phyloP scores from a whole-genome alignment of 2,113 vertebrate species.

The Holacanthus passer region DNA sequence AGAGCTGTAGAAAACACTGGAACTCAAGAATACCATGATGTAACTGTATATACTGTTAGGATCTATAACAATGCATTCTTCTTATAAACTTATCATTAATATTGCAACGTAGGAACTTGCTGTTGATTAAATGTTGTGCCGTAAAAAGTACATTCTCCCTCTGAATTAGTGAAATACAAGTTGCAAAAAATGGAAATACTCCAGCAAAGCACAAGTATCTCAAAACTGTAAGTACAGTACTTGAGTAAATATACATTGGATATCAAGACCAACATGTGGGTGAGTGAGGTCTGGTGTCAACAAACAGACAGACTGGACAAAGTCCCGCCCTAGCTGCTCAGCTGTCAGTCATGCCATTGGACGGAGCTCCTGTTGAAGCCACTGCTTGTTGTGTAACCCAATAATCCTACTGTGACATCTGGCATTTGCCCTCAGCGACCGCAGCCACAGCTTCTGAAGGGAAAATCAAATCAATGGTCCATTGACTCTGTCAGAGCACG shows the following conservation, averaged over 20 bases:
- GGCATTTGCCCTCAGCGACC: slow-evolving; percentile 74
- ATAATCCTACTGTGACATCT: slow-evolving; percentile 80
- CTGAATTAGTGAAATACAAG: too few species aligned
- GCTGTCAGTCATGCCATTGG: slow-evolving; percentile 32
- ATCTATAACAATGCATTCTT: too few species aligned
- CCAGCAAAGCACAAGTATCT: too few species aligned
- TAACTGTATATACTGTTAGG: too few species aligned
- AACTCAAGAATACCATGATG: too few species aligned
- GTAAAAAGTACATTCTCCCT: too few species aligned
- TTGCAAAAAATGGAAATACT: too few species aligned
- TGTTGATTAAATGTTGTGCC: too few species aligned
- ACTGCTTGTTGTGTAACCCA: slow-evolving; percentile 77
- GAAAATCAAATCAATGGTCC: slow-evolving; percentile 85
- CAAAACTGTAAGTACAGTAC: neutral
- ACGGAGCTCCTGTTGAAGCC: slow-evolving; percentile 47
- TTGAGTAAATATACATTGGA: neutral
- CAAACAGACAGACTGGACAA: slow-evolving; percentile 16
- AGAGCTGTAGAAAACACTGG: too few species aligned
- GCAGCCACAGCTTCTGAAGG: slow-evolving; percentile 76
- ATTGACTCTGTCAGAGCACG: slow-evolving; percentile 81
- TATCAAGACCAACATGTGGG: neutral
- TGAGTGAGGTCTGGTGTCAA: slow-evolving; percentile 23
- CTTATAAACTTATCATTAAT: too few species aligned
- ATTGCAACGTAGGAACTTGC: too few species aligned
- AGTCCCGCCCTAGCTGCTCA: neutral